A percentile compares a stretch with the other conserved stretches of the same genome.
phyloP scores from a whole-genome alignment of 1,140 invertebrate genomes.

The Aphelenchoides avenae region DNA sequence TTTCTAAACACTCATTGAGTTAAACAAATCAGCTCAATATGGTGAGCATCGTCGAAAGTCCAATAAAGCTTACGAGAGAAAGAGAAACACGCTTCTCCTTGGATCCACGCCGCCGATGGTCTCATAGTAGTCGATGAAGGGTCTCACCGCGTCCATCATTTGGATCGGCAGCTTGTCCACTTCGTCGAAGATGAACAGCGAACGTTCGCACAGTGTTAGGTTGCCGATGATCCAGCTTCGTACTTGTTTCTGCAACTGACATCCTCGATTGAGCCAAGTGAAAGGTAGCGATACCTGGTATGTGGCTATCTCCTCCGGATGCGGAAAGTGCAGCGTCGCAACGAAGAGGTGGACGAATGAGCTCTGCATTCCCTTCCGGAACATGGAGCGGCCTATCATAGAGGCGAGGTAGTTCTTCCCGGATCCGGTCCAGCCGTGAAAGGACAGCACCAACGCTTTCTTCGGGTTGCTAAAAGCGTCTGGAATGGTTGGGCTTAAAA shows the following conservation, averaged over 20 bases:
- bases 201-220: constrained; percentile 68
- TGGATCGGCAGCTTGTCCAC: constrained; percentile 83
- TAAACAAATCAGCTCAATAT: constrained; percentile 13
- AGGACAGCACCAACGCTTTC: constrained; percentile 62
- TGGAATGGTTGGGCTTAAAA: constrained; percentile 9
- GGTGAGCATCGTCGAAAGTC: no score
- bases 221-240: constrained; percentile 65
- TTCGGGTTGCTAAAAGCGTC: constrained; percentile 42
- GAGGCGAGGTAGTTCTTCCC: constrained; percentile 82
- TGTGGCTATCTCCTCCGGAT: constrained; percentile 58
- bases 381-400: constrained; percentile 75
- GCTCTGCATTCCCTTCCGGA: constrained; percentile 70
- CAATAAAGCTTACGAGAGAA: no score
- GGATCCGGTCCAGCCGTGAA: constrained; percentile 61
- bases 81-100: constrained; percentile 76
- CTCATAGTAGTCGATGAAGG: constrained; percentile 79
- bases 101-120: constrained; percentile 64
- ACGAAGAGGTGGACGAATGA: constrained; percentile 76
- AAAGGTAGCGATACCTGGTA: constrained; percentile 63
- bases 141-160: constrained; percentile 77
- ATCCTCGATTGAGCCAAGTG: no score
- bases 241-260: constrained; percentile 67
- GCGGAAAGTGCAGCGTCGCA: constrained; percentile 74
- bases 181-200: constrained; percentile 93
- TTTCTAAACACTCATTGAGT: constrained; percentile 71